Percentiles rank a stretch among this genome's conserved stretches.
Evolutionary conservation across 2,113 vertebrate genomes (phyloP).

Genomic region (Macrotis lagotis): DNA sequence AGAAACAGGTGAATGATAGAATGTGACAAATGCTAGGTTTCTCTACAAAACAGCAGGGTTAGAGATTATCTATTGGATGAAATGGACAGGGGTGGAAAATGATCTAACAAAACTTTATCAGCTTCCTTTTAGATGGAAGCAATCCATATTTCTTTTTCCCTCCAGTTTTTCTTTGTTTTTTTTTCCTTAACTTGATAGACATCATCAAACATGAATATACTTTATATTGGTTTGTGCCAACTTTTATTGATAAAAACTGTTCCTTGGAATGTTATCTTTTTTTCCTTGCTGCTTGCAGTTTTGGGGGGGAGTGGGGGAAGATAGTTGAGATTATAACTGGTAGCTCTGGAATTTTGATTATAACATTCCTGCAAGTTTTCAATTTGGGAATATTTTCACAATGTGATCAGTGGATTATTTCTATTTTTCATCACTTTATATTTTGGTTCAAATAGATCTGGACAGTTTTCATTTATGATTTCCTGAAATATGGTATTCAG

Average conservation of each 20-base stretch:
- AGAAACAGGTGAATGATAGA: not conserved
- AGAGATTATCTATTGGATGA: not conserved
- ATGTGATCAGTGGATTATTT: not conserved
- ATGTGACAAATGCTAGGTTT: not conserved
- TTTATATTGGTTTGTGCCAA: not conserved
- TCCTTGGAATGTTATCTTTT: not conserved
- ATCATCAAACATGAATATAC: not conserved
- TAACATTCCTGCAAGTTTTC: not conserved
- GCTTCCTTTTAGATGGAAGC: not conserved
- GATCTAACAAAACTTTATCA: not conserved
- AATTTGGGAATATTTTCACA: not conserved
- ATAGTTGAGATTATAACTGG: not conserved
- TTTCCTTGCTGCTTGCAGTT: not conserved
- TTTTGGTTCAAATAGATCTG: not conserved
- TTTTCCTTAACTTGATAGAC: not conserved
- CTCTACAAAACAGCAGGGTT: not conserved
- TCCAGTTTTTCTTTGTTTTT: not conserved
- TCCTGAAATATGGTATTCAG: not conserved
- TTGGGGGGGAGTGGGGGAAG: no score
- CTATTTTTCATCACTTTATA: not conserved
- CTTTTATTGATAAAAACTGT: not conserved
- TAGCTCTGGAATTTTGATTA: not conserved
- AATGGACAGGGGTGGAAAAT: not conserved
- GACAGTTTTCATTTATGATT: not conserved
- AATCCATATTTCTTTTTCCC: not conserved